phyloP scores from a whole-genome alignment of 2,888 invertebrate genomes.

The Eristalinus aeneus region DNA sequence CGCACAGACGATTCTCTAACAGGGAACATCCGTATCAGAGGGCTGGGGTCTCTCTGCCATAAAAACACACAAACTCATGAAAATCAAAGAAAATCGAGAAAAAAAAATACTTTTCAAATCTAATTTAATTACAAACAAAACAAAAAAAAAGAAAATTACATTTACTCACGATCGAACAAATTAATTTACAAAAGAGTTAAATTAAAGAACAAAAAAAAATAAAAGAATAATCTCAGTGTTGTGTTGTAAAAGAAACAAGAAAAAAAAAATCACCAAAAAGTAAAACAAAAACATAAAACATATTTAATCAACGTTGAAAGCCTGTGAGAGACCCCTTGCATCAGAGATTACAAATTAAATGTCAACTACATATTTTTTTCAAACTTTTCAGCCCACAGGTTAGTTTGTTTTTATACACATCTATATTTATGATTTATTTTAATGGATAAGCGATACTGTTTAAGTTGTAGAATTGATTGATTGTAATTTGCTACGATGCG shows the following conservation, averaged over 20 bases:
- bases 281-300: constrained; percentile 15
- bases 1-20: constrained; percentile 91
- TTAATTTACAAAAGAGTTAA: constrained; percentile 24
- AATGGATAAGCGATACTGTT: constrained; percentile 45
- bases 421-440: constrained; percentile 19
- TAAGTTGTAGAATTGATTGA: constrained; percentile 35
- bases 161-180: constrained; percentile 48
- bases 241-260: constrained; percentile 46
- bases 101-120: constrained; percentile 13
- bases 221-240: constrained; percentile 53
- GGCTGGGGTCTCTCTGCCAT: constrained; percentile 88
- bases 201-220: constrained; percentile 24
- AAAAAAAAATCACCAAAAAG: constrained; percentile 22
- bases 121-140: constrained; percentile 48
- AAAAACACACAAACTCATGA: constrained; percentile 74
- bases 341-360: constrained; percentile 52
- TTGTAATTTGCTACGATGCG: background rate
- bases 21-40: constrained; percentile 99
- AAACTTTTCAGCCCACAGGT: constrained; percentile 78
- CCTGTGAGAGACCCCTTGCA: constrained; percentile 73
- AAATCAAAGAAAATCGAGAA: constrained; percentile 25
- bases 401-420: constrained; percentile 73
- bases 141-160: constrained; percentile 28
- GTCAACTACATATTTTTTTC: constrained; percentile 50
- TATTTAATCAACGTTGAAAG: constrained; percentile 39